Conservation (phyloP, 2,797 vertebrate species). For the Aselliscus stoliczkanus region DNA sequence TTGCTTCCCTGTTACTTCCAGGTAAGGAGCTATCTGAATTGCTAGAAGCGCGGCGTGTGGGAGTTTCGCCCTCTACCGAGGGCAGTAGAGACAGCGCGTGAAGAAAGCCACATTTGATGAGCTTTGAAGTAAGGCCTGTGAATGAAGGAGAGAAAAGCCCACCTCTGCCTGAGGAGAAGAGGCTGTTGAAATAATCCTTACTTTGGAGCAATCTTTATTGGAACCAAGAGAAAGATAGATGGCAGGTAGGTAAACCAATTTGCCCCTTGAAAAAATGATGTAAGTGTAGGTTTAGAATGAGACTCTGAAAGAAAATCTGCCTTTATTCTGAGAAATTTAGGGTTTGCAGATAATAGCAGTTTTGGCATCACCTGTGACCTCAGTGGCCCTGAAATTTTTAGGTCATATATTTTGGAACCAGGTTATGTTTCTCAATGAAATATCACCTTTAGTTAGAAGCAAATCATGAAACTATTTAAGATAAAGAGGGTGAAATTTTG, state of each 20-base stretch:
- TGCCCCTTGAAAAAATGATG: neutral
- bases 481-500: neutral
- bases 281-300: conserved; percentile 4
- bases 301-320: neutral
- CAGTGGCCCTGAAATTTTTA: neutral
- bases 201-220: neutral
- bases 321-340: neutral
- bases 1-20: neutral
- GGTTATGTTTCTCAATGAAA: neutral
- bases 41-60: neutral
- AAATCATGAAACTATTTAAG: neutral
- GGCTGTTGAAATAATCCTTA: neutral
- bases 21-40: neutral
- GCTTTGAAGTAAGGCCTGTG: neutral
- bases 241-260: neutral
- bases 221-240: neutral
- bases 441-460: neutral
- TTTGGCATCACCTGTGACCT: neutral
- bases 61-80: neutral
- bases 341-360: neutral
- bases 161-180: neutral
- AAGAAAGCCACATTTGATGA: neutral
- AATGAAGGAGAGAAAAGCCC: no score
- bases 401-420: neutral
- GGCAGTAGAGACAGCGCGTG: neutral